Conservation (phyloP, 1,140 invertebrate species). For the Saxidomus purpurata region DNA sequence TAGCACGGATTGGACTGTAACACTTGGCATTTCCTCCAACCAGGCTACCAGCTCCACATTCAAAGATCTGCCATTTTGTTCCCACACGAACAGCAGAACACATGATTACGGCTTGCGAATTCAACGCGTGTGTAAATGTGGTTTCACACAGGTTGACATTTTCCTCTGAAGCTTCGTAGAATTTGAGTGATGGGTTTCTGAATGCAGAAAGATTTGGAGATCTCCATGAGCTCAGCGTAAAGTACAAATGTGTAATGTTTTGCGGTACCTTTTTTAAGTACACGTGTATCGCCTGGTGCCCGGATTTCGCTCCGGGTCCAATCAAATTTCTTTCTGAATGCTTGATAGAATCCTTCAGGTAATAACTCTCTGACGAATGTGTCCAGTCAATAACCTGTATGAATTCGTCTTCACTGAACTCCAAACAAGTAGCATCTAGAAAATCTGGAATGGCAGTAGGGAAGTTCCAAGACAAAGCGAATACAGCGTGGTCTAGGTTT, state of each 20-base stretch:
- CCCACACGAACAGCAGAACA: conserved; percentile 10
- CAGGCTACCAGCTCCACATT: neutral
- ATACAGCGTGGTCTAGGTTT: conserved; percentile 24
- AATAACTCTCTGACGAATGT: neutral
- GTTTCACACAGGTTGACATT: conserved; percentile 40
- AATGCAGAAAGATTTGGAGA: conserved; percentile 48
- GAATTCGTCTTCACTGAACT: neutral
- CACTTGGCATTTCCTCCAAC: conserved; percentile 35
- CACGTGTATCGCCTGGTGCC: conserved; percentile 33
- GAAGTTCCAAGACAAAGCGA: conserved; percentile 37
- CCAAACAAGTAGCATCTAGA: conserved; percentile 25
- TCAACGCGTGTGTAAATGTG: conserved; percentile 14
- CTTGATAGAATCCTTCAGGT: neutral
- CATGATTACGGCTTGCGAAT: conserved; percentile 53
- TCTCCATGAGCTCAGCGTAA: conserved; percentile 49
- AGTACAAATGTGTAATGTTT: conserved; percentile 37
- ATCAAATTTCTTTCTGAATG: conserved; percentile 34
- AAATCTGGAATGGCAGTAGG: conserved; percentile 17
- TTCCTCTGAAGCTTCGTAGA: conserved; percentile 16
- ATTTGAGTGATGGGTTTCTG: conserved; percentile 9
- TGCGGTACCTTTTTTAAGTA: conserved; percentile 26
- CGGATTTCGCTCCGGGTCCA: conserved; percentile 14
- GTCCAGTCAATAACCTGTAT: conserved; percentile 19
- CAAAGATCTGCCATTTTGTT: conserved; percentile 30
- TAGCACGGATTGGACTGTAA: conserved; percentile 42